Conservation (phyloP, 2,888 invertebrate genomes). For the Acleris holmiana region DNA sequence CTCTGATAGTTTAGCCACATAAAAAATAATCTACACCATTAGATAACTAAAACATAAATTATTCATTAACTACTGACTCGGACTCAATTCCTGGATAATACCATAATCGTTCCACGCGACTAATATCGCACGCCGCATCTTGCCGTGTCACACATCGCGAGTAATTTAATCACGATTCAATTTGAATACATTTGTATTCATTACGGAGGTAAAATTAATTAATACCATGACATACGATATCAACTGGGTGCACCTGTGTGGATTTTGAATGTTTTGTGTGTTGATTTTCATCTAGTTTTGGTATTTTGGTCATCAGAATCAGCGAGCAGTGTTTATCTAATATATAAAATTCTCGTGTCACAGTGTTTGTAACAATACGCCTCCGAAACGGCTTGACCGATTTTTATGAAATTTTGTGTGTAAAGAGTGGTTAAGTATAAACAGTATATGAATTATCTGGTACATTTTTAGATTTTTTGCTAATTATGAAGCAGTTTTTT, state of each 20-base stretch:
- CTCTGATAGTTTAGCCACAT: too few relatives aligned
- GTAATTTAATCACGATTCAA: slow-evolving; percentile 64
- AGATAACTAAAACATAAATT: too few relatives aligned
- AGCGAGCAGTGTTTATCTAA: too few relatives aligned
- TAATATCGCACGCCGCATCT: slow-evolving; percentile 29
- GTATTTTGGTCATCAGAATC: neutral
- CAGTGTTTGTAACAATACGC: too few relatives aligned
- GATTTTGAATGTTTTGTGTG: slow-evolving; percentile 1
- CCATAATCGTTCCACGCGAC: slow-evolving; percentile 1
- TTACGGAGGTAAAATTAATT: slow-evolving; percentile 59
- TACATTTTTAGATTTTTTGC: too few relatives aligned
- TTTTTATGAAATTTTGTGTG: too few relatives aligned
- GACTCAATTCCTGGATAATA: slow-evolving; percentile 12
- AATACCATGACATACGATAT: slow-evolving; percentile 46
- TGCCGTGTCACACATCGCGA: slow-evolving; percentile 44
- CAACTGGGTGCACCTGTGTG: slow-evolving; percentile 7
- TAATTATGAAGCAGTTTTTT: too few relatives aligned
- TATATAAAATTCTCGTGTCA: too few relatives aligned
- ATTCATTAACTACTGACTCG: slow-evolving; percentile 1
- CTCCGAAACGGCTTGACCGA: too few relatives aligned
- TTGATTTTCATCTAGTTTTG: neutral
- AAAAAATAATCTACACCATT: too few relatives aligned
- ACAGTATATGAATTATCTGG: too few relatives aligned
- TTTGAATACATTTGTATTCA: slow-evolving; percentile 71
- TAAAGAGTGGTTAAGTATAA: too few relatives aligned